Base-by-base conservation (phyloP, 2,888 invertebrate species). In the Heliconius charithonia region DNA sequence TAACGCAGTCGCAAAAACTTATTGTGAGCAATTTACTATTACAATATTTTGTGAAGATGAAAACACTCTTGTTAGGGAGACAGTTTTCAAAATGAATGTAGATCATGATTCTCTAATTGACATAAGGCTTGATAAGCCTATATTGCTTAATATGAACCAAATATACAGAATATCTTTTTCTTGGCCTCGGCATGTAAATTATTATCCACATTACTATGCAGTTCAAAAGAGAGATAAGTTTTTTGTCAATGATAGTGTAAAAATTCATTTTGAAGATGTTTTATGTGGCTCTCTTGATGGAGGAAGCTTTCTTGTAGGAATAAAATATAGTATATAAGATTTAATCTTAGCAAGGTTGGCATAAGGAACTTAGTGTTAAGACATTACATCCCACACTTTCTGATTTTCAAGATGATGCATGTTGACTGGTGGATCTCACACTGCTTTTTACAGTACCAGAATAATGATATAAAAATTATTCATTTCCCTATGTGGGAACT, bases 211-310 rank as follows among this genome's bases (percentile, higher is more conserved):
- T 85, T 90, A 89, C 71, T 95, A 95, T 88, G 89, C 91, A 79
- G 91, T 95, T 29, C 92, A 92, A 85, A 90, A 90, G 79, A 90
- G 95, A 83, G 91, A 94, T 77, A 87, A 85, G 62, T 82, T 85
- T 9, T 92, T 90, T 81, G 87, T 84, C 80, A 91, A 90, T 74
- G 89, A 90, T 67, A 92, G 88, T 82, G 89, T 93, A 45, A 86
- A 86, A 75, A 90, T 95, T 86, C 90, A 92, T 81, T 95, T 95
- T 90, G 93, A 94, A 83, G 95, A 95, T 82, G 84, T 91, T 78
- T 85, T 86, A 63, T 83, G 87, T 63, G 83, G 85, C 81, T 83
- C 89, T 79, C 87, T 89, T 63, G 88, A 86, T 81, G 86, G 87
- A 83, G 94, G 94, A 29, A 94, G 94, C 85, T 95, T 95, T 83